Base-by-base conservation (phyloP, 2,888 invertebrate genomes). In the Shargacucullia verbasci region DNA sequence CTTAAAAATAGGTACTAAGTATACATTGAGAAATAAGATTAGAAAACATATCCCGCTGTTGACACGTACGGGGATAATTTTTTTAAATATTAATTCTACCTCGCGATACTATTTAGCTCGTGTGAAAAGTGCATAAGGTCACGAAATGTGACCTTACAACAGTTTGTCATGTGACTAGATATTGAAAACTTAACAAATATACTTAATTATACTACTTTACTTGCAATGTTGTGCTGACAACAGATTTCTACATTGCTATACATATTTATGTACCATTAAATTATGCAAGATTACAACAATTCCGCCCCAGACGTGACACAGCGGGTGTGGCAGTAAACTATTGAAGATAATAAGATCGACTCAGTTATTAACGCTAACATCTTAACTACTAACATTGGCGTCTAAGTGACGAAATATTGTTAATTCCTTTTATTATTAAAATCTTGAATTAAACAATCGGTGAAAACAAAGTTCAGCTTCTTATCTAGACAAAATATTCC, bases 341-440 rank as follows among this genome's bases (percentile, higher is more conserved):
- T 47, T 39, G 31, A 43, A 43, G 46, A 47, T 41, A 58, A 59
- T 40, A 39, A 54, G 49, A 67, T 60, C 53, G 27, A 38, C 34
- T 33, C 37, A 47, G 27, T 50, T 31, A 50, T 50, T 49, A 70
- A 60, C 38, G 31, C 48, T 66, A 61, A 54, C 20, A 59, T 29
- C 37, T 41, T 66, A 59, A 55, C 10, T 59, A 38, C 46, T 66
- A 56, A 56, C 43, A 37, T 33, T 43, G 49, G 65, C 37, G 11
- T 43, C 41, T 14, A 49, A 52, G 13, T 40, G 34, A 49, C 41
- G 20, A 52, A 50, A 46, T 48, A 44, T 38, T 50, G 37, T 53
- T n/a, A n/a, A n/a, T n/a, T n/a, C n/a, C n/a, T n/a, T n/a, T n/a
- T n/a, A 34, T 8, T 10, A 29, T 13, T 1, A 31, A 13, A 11